Base-by-base conservation (phyloP, 2,888 invertebrate genomes). In the Petrophora chlorosata region DNA sequence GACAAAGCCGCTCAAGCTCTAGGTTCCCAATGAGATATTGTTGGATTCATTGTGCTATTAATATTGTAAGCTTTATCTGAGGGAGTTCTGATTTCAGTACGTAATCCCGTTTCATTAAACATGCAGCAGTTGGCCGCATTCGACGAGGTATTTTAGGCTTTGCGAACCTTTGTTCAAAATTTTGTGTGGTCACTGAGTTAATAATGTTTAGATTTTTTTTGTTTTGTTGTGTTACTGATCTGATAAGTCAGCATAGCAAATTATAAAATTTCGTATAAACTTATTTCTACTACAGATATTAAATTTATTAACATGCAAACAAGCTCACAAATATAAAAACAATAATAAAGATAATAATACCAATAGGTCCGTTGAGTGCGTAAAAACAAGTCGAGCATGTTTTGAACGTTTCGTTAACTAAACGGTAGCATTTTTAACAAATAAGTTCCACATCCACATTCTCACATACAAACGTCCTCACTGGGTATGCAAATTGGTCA, bases 401-500 rank as follows among this genome's bases (percentile, higher is more conserved):
- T n/a, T n/a, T n/a, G n/a, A n/a, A n/a, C n/a, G n/a, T n/a, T n/a
- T n/a, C n/a, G n/a, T n/a, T n/a, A n/a, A n/a, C n/a, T n/a, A n/a
- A 0, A 28, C 13, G 7, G 13, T 17, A n/a, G 12, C 14, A 0
- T 26, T 26, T 12, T 16, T 15, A n/a, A 5, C 16, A 36, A 36
- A 26, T 16, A 26, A 26, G 1, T 23, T 3, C 9, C 14, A 25
- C 12, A 28, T 23, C 25, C 25, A 30, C 32, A 39, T 32, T 25
- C 38, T 38, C 26, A 38, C 32, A 32, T 26, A 38, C 17, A 32
- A 45, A 23, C 19, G 22, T 19, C 10, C 26, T 9, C 26, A 26
- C 33, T 39, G 14, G 19, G 59, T 61, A 70, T 70, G 73, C 70
- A 74, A 74, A 76, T 74, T 73, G 69, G 61, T 54, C 63, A 61